Percentiles rank a stretch among this genome's conserved stretches.
These are phyloP conservation scores for Cheilosia soror DNA, from an alignment of 2,888 invertebrate species.

Conservation along the genomic window DNA sequence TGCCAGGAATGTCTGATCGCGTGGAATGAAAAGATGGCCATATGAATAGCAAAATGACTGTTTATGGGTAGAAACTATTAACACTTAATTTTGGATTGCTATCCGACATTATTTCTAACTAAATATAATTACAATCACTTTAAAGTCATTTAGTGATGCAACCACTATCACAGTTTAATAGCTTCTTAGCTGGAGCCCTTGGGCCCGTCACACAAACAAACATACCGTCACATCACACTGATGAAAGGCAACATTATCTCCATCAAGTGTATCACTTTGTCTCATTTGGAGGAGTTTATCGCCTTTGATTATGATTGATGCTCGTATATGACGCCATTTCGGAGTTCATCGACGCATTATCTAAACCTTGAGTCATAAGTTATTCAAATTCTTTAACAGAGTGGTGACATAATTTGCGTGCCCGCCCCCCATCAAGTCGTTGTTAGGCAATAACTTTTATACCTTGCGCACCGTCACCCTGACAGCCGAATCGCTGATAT, in stretches of 20 bases:
- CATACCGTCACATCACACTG: too few relatives aligned
- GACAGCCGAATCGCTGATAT: slow-evolving; percentile 22
- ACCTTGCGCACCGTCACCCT: neutral
- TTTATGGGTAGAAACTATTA: too few relatives aligned
- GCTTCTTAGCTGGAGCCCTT: too few relatives aligned
- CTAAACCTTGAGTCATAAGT: slow-evolving; percentile 33
- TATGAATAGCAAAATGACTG: too few relatives aligned
- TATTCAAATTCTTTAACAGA: slow-evolving; percentile 24
- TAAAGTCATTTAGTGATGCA: neutral
- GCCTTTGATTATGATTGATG: slow-evolving; percentile 19
- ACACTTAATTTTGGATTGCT: too few relatives aligned
- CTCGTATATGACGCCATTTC: slow-evolving; percentile 25
- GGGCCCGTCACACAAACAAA: too few relatives aligned
- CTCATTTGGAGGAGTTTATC: slow-evolving; percentile 10
- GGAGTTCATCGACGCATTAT: slow-evolving; percentile 28
- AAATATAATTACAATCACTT: too few relatives aligned
- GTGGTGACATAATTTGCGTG: slow-evolving; percentile 40
- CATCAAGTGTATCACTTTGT: slow-evolving; percentile 13
- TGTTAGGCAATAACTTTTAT: slow-evolving; percentile 58
- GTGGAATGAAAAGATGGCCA: too few relatives aligned
- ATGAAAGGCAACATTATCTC: neutral
- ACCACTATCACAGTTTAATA: neutral
- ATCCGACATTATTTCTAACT: too few relatives aligned
- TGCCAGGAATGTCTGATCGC: too few relatives aligned
- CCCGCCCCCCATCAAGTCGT: slow-evolving; percentile 20